Conservation (phyloP, 2,113 vertebrate species). For the Ceuthmochares aereus region DNA sequence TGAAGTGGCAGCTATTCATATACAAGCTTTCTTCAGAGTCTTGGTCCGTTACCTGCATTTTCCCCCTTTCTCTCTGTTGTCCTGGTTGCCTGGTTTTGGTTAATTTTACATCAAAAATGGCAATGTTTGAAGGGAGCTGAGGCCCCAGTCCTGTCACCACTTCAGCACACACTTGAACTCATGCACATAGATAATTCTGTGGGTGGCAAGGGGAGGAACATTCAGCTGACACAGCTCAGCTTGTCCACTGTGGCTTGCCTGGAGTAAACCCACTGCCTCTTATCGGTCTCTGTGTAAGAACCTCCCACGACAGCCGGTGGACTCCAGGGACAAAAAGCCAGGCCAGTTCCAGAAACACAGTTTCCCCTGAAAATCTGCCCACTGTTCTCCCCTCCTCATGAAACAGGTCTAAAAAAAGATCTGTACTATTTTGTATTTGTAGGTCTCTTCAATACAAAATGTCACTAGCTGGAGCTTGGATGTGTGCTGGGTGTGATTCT, state of each 20-base stretch:
- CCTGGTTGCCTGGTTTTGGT: neutral
- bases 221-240: neutral
- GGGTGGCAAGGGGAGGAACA: neutral
- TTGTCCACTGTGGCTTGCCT: accelerated
- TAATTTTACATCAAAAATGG: neutral
- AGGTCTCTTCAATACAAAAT: neutral
- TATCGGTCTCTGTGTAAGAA: neutral
- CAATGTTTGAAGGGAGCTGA: neutral
- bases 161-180: neutral
- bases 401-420: neutral
- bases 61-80: neutral
- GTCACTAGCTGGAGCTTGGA: neutral
- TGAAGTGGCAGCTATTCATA: neutral
- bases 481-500: neutral
- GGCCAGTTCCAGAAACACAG: neutral
- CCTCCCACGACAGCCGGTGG: neutral
- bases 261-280: neutral
- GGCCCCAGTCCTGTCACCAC: neutral
- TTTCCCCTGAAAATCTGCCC: neutral
- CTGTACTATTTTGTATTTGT: neutral
- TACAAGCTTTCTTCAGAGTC: neutral
- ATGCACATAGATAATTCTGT: neutral
- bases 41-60: neutral
- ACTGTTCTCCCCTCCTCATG: neutral
- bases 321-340: neutral